phyloP scores from a whole-genome alignment of 2,888 invertebrate species.

The Gibbula magus region DNA sequence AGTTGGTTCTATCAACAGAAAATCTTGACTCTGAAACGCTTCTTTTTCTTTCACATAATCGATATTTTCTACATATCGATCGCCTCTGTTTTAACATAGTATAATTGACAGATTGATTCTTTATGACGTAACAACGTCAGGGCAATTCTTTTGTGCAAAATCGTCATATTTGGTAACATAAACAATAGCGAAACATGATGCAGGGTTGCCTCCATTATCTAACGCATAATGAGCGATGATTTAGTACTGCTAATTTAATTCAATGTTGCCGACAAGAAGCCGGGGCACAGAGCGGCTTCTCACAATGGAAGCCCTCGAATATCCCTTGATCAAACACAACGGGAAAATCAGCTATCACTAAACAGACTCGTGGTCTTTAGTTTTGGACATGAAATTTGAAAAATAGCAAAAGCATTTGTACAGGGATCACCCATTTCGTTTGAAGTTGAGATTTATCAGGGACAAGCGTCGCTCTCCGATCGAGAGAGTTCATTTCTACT shows the following conservation, averaged over 20 bases:
- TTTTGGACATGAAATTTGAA: conserved; percentile 48
- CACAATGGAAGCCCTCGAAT: conserved; percentile 1
- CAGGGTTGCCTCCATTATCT: neutral
- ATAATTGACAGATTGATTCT: neutral
- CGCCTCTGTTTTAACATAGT: neutral
- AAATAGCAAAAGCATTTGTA: conserved; percentile 60
- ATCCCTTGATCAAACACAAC: neutral
- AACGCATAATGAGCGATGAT: conserved; percentile 9
- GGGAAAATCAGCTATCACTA: conserved; percentile 9
- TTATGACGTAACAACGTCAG: neutral
- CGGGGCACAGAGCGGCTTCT: neutral
- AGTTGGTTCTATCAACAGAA: no score
- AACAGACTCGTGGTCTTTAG: conserved; percentile 6
- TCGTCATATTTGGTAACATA: conserved; percentile 21
- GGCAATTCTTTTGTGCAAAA: neutral
- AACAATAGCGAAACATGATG: neutral
- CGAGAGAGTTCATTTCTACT: conserved; percentile 44
- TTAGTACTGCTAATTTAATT: conserved; percentile 2
- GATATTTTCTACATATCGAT: conserved; percentile 3
- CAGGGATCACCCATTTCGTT: conserved; percentile 50
- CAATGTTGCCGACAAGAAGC: neutral
- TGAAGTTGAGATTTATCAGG: conserved; percentile 55
- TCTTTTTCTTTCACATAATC: conserved; percentile 1
- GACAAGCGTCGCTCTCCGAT: conserved; percentile 5
- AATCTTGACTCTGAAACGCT: neutral